phyloP scores from a whole-genome alignment of 2,888 invertebrate genomes.

The Acleris holmiana region DNA sequence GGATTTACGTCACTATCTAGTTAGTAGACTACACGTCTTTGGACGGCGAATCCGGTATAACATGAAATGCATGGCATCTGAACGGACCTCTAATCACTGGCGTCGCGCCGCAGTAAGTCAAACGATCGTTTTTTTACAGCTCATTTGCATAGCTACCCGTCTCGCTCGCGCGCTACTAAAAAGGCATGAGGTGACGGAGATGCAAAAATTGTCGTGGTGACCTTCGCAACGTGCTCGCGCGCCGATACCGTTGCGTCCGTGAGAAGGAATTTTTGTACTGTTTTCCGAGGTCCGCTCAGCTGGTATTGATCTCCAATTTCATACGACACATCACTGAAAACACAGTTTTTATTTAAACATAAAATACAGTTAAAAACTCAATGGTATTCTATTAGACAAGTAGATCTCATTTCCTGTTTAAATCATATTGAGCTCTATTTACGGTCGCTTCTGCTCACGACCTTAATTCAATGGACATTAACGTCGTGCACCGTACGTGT shows the following conservation, averaged over 20 bases:
- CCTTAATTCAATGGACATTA: constrained; percentile 29
- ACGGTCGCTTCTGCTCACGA: constrained; percentile 17
- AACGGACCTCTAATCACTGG: constrained; percentile 45
- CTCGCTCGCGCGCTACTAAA: constrained; percentile 48
- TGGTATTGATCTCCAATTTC: constrained; percentile 53
- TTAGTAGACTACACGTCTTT: constrained; percentile 22
- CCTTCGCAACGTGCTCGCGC: constrained; percentile 71
- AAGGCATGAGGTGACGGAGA: constrained; percentile 50
- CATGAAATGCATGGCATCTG: constrained; percentile 32
- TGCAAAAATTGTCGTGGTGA: constrained; percentile 55
- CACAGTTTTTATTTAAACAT: no score
- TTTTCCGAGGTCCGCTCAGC: constrained; percentile 55
- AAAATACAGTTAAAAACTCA: background rate
- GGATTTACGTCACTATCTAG: constrained; percentile 29
- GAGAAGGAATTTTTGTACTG: constrained; percentile 76
- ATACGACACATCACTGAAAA: constrained; percentile 15
- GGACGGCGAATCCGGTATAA: constrained; percentile 23
- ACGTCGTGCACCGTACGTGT: constrained; percentile 20
- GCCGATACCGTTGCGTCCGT: constrained; percentile 74
- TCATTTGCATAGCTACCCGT: constrained; percentile 68
- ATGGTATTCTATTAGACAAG: background rate
- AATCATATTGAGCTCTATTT: constrained; percentile 26
- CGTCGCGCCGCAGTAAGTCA: constrained; percentile 66
- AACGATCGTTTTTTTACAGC: constrained; percentile 63
- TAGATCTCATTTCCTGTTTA: constrained; percentile 15